A percentile compares a stretch with the other conserved stretches of the same genome.
phyloP scores from a whole-genome alignment of 2,888 invertebrate species.

The Drosophila suboccidentalis region DNA sequence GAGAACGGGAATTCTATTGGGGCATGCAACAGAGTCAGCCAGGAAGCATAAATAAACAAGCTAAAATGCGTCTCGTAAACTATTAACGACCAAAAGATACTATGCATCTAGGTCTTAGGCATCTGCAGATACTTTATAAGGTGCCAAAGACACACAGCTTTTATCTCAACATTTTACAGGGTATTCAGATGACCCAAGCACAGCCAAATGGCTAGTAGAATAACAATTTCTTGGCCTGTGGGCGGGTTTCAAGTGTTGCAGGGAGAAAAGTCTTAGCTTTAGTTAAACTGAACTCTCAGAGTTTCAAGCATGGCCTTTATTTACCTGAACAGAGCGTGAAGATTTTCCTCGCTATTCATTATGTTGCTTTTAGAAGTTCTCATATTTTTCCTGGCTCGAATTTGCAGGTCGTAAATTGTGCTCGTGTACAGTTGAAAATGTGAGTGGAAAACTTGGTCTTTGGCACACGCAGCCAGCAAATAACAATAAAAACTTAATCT shows the following conservation, averaged over 20 bases:
- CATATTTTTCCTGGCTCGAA: conserved; percentile 14
- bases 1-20: conserved; percentile 5
- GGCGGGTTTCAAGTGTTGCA: conserved; percentile 16
- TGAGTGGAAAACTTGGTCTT: conserved; percentile 25
- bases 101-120: neutral
- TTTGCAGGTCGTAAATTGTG: conserved; percentile 40
- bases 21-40: conserved; percentile 10
- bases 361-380: conserved; percentile 51
- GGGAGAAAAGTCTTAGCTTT: conserved; percentile 8
- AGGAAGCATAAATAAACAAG: conserved; percentile 36
- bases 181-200: conserved; percentile 22
- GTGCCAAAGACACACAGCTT: neutral
- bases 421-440: neutral
- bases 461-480: conserved; percentile 22
- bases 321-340: conserved; percentile 29
- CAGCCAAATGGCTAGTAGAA: conserved; percentile 20
- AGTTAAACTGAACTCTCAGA: neutral
- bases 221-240: conserved; percentile 40
- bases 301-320: conserved; percentile 28
- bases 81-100: neutral
- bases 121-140: neutral
- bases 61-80: neutral
- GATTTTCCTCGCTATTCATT: conserved; percentile 30
- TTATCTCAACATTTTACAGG: conserved; percentile 1
- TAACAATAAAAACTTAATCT: conserved; percentile 53